Evolutionary conservation across 2,797 vertebrate genomes (phyloP).

Genomic region (Myotis daubentonii): DNA sequence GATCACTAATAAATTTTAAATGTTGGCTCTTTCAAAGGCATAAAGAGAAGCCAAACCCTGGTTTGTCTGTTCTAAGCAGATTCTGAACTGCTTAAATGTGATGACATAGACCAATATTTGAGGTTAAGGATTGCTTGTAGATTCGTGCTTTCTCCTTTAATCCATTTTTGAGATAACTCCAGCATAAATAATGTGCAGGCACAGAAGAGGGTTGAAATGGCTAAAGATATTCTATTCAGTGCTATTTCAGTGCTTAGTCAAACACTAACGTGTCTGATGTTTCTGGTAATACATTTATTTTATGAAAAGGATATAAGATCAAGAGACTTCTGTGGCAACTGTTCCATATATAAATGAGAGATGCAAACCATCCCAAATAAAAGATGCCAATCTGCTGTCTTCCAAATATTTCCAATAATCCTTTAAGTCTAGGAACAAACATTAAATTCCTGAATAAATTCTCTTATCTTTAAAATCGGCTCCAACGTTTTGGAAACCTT

Average conservation of each 20-base stretch:
- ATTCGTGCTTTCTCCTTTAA: conserved; percentile 65
- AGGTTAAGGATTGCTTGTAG: conserved; percentile 74
- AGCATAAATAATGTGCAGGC: conserved; percentile 69
- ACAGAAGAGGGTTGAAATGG: conserved; percentile 43
- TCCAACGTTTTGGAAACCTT: conserved; percentile 57
- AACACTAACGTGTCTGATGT: conserved; percentile 60
- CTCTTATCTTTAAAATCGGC: conserved; percentile 72
- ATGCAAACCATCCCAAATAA: conserved; percentile 45
- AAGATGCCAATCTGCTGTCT: conserved; percentile 20
- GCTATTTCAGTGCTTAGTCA: conserved; percentile 59
- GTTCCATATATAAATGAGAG: conserved; percentile 43
- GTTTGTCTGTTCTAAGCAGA: conserved; percentile 64
- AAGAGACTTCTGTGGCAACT: conserved; percentile 47
- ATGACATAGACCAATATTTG: conserved; percentile 79
- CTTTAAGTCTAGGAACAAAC: conserved; percentile 58
- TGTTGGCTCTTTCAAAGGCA: conserved; percentile 28
- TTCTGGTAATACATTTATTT: conserved; percentile 62
- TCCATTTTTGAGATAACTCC: conserved; percentile 72
- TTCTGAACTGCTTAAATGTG: conserved; percentile 65
- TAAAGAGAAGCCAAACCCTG: conserved; percentile 39
- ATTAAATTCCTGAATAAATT: conserved; percentile 67
- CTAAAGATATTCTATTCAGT: conserved; percentile 32
- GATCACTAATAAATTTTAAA: background rate
- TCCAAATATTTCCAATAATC: conserved; percentile 57
- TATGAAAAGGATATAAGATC: conserved; percentile 59